Conservation (phyloP, 2,888 invertebrate genomes). For the Liopterus haemorrhoidalis region DNA sequence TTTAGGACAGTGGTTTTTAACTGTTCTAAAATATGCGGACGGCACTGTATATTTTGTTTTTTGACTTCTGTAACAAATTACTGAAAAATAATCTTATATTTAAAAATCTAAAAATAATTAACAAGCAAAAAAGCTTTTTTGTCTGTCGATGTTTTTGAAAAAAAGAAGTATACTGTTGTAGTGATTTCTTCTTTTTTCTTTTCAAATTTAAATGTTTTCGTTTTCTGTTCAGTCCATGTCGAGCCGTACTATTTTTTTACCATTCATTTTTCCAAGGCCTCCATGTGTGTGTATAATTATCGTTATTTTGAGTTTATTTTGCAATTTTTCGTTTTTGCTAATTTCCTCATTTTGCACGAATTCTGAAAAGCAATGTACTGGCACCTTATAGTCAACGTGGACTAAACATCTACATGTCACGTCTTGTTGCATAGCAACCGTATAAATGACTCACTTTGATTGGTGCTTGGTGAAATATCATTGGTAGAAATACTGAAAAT, state of each 20-base stretch:
- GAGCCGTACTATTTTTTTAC: neutral
- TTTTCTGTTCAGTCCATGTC: neutral
- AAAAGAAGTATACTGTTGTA: no score
- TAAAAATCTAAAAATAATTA: no score
- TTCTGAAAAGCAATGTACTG: conserved; percentile 46
- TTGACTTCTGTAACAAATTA: no score
- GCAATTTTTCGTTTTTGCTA: conserved; percentile 47
- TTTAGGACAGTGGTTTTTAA: no score
- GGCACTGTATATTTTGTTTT: no score
- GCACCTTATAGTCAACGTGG: conserved; percentile 48
- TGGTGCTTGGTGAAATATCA: conserved; percentile 33
- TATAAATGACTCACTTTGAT: conserved; percentile 35
- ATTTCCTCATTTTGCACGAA: conserved; percentile 46
- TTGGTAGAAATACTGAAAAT: conserved; percentile 34
- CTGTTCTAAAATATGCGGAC: no score
- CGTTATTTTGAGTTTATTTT: neutral
- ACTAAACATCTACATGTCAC: conserved; percentile 39
- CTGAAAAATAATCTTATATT: no score
- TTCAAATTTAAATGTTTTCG: neutral
- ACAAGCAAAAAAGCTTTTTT: no score
- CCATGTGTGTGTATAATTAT: neutral
- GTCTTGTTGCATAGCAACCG: conserved; percentile 37
- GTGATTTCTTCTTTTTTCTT: neutral
- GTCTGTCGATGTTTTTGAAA: no score
- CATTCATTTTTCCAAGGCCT: neutral